A percentile compares a stretch with the other conserved stretches of the same genome.
Conservation (phyloP, 2,113 vertebrate species). For the Grammomys dolichurus region DNA sequence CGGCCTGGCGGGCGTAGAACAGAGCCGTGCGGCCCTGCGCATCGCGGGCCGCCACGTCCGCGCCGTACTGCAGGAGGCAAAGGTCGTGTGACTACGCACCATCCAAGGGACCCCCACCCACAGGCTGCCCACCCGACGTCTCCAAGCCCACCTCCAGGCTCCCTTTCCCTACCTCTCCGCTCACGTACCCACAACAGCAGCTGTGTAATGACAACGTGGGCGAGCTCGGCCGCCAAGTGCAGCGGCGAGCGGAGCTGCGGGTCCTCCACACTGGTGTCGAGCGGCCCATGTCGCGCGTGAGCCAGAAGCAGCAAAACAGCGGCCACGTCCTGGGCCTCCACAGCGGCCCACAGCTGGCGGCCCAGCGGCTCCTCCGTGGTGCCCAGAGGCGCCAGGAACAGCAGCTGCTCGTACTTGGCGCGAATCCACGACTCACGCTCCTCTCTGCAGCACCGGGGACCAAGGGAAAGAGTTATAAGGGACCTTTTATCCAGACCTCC, state of each 20-base stretch:
- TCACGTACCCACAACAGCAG: slow-evolving; percentile 95
- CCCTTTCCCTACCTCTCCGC: fast-evolving
- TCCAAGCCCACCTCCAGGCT: background rate
- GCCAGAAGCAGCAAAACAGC: slow-evolving; percentile 93
- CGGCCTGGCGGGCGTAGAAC: slow-evolving; percentile 90
- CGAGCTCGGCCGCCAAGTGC: slow-evolving; percentile 93
- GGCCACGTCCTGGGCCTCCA: slow-evolving; percentile 92
- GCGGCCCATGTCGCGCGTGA: slow-evolving; percentile 93
- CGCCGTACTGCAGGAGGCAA: slow-evolving; percentile 89
- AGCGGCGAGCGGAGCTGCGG: slow-evolving; percentile 88
- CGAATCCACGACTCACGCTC: slow-evolving; percentile 97
- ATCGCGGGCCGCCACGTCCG: slow-evolving; percentile 92
- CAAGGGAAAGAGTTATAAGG: background rate
- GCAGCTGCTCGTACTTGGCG: slow-evolving; percentile 95
- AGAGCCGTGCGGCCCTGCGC: slow-evolving; percentile 92
- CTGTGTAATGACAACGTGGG: slow-evolving; percentile 96
- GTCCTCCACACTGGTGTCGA: slow-evolving; percentile 87
- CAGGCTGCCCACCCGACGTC: background rate
- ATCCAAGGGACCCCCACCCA: background rate
- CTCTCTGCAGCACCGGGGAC: slow-evolving; percentile 87
- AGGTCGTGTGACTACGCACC: background rate
- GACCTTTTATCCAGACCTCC: background rate
- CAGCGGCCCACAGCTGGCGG: slow-evolving; percentile 89
- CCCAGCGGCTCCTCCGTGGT: slow-evolving; percentile 80
- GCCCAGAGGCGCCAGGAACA: slow-evolving; percentile 92